Percentiles rank a stretch among this genome's conserved stretches.
These are phyloP conservation scores for Condylura cristata DNA, from an alignment of 2,113 vertebrate species.

Conservation along the genomic window DNA sequence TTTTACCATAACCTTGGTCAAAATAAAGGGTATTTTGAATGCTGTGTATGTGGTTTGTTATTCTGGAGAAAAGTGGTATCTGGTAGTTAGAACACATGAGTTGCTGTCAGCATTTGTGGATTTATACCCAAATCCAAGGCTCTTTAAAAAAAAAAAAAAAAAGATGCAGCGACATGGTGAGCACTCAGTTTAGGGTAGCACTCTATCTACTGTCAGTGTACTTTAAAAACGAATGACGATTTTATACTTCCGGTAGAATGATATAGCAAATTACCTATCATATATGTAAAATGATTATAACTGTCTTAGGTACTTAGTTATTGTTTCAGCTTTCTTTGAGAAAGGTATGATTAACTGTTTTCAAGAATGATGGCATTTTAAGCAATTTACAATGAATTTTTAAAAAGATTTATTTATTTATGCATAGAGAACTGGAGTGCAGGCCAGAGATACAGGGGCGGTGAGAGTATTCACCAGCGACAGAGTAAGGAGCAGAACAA, in stretches of 20 bases:
- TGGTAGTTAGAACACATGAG: conserved; percentile 74
- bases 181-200: conserved; percentile 4
- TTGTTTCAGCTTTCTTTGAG: conserved; percentile 31
- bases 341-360: not conserved
- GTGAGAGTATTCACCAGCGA: no score
- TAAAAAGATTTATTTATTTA: no score
- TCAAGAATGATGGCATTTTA: conserved; percentile 32
- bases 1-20: conserved; percentile 64
- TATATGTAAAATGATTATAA: conserved; percentile 31
- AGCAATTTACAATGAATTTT: conserved; percentile 16
- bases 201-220: not conserved
- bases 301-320: not conserved
- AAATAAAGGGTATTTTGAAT: conserved; percentile 69
- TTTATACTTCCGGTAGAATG: not conserved
- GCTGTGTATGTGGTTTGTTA: conserved; percentile 74
- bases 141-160: not conserved
- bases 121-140: conserved; percentile 69
- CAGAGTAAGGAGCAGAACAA: no score
- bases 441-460: no score
- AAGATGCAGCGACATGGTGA: not conserved
- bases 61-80: conserved; percentile 76
- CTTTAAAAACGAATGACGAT: not conserved
- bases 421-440: no score
- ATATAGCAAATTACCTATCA: not conserved
- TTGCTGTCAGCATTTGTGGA: conserved; percentile 80